A percentile compares a stretch with the other conserved stretches of the same genome.
These are phyloP conservation scores for Caenorhabditis panamensis DNA, from an alignment of 2,888 invertebrate genomes.

Conservation along the genomic window DNA sequence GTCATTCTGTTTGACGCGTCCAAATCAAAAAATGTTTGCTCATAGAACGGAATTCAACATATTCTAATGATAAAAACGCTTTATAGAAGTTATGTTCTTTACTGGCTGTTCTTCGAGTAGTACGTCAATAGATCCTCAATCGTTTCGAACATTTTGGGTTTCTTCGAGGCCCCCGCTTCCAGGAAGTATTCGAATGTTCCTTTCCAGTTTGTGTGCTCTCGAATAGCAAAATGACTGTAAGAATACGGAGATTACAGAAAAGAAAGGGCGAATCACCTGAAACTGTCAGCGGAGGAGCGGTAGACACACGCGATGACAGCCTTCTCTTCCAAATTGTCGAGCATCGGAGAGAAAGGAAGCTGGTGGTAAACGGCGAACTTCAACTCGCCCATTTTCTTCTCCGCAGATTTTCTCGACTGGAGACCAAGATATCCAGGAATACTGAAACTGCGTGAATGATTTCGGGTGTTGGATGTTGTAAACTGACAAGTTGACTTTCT, in stretches of 20 bases:
- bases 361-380: slow-evolving; percentile 25
- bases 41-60: neutral
- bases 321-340: slow-evolving; percentile 24
- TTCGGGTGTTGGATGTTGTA: too few relatives aligned
- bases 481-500: too few relatives aligned
- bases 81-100: neutral
- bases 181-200: slow-evolving; percentile 14
- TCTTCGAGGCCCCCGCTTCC: slow-evolving; percentile 18
- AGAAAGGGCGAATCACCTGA: neutral
- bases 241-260: neutral
- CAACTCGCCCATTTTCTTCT: neutral
- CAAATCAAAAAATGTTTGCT: neutral
- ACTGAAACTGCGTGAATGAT: too few relatives aligned
- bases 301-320: slow-evolving; percentile 11
- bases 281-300: neutral
- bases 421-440: too few relatives aligned
- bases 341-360: slow-evolving; percentile 19
- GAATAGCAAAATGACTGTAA: slow-evolving; percentile 30
- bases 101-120: neutral
- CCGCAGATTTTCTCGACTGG: too few relatives aligned
- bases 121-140: slow-evolving; percentile 8
- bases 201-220: slow-evolving; percentile 2
- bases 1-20: slow-evolving; percentile 12
- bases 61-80: neutral
- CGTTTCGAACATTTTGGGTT: slow-evolving; percentile 5